Base-by-base conservation (phyloP, 2,888 invertebrate species). In the Omphaloscelis lunosa region DNA sequence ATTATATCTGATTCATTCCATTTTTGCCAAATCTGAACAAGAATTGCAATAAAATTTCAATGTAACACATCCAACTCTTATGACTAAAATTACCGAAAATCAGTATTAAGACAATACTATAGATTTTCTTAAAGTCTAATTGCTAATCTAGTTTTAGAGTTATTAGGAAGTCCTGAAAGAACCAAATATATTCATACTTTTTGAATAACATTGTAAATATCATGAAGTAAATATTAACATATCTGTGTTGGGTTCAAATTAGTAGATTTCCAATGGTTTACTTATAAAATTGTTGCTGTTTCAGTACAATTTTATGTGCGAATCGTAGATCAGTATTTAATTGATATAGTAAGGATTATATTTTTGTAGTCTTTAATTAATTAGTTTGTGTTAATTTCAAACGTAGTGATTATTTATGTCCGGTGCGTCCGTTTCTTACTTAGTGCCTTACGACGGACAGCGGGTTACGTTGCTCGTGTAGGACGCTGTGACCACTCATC, bases 401-500 rank as follows among this genome's bases (percentile, higher is more conserved):
- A 79, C 67, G 80, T 90, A 87, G 88, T 86, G 65, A 82, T 88
- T 88, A 84, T 86, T 89, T 88, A 89, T 91, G 90, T 93, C 91
- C 91, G 89, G 89, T 89, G 92, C 92, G 95, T 95, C 95, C 94
- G 95, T 94, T 93, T 92, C 89, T 92, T 91, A 91, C 92, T 92
- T 95, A 95, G 95, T 96, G 95, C 96, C 96, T 96, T 96, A 96
- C 92, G 90, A 91, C 95, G 95, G 95, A 95, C 93, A 91, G 81
- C 92, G 92, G 93, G 93, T 95, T 96, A 92, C 91, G 92, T 95
- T 95, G 95, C 95, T 94, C 93, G 91, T 91, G 91, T 94, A 94
- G 93, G 92, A 93, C 92, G 89, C 92, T 93, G 89, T 92, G 91
- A 93, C 91, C 91, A 90, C 89, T 93, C 90, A 90, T 92, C 90